Conservation (phyloP, 2,797 vertebrate genomes). For the Diplodus puntazzo region DNA sequence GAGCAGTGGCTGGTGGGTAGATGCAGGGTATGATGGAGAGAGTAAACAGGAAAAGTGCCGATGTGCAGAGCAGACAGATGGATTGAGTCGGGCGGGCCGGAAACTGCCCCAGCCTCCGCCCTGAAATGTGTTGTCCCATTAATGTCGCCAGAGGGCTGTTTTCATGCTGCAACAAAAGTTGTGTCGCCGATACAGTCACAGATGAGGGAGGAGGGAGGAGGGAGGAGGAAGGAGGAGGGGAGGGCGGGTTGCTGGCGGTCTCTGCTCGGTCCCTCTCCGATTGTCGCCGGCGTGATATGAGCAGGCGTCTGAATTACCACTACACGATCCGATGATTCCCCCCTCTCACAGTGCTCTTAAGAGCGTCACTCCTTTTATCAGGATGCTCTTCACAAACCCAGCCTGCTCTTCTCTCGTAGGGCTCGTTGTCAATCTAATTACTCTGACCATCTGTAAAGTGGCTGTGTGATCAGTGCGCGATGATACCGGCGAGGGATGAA, state of each 20-base stretch:
- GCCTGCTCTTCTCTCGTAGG: slow-evolving; percentile 45
- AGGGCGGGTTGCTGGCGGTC: not conserved
- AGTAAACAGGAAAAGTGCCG: slow-evolving; percentile 68
- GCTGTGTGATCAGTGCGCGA: slow-evolving; percentile 36
- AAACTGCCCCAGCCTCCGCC: slow-evolving; percentile 53
- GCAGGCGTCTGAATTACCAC: slow-evolving; percentile 46
- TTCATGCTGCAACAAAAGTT: slow-evolving; percentile 43
- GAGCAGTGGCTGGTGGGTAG: slow-evolving; percentile 55
- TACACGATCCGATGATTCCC: slow-evolving; percentile 48
- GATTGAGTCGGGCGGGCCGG: slow-evolving; percentile 64
- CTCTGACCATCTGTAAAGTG: slow-evolving; percentile 66
- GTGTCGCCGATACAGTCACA: slow-evolving; percentile 11
- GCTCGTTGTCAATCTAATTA: slow-evolving; percentile 68
- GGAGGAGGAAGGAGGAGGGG: not conserved
- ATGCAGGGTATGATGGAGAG: slow-evolving; percentile 74
- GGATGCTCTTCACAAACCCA: slow-evolving; percentile 55
- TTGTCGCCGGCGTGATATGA: slow-evolving; percentile 34
- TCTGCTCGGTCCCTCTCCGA: slow-evolving; percentile 37
- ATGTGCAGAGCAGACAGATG: slow-evolving; percentile 70
- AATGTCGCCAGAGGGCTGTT: slow-evolving; percentile 55
- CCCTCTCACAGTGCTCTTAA: slow-evolving; percentile 59
- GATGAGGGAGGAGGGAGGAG: not conserved
- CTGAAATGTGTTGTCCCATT: slow-evolving; percentile 64
- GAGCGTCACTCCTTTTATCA: slow-evolving; percentile 45
- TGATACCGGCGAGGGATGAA: slow-evolving; percentile 34